Base-by-base conservation (phyloP, 1,140 invertebrate species). In the Zaprionus kolodkinae region DNA sequence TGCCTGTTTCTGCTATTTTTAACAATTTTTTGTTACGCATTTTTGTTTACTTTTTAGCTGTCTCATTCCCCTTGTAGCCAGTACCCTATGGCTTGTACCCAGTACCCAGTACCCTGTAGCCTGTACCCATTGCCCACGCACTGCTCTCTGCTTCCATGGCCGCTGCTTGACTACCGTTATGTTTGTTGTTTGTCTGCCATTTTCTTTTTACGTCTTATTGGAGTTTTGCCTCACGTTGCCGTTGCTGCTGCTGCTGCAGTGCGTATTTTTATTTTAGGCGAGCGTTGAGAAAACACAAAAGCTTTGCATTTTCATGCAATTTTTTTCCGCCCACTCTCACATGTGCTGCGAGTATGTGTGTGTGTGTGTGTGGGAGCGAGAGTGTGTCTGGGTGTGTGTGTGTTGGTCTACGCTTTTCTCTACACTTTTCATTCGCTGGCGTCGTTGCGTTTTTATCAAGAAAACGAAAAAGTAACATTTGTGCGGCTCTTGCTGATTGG, bases 361-460 rank as follows among this genome's bases (percentile, higher is more conserved):
- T n/a, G n/a, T 70, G 55, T 13, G 66, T 11, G 59, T 21, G 35
- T 43, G 68, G 63, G 75, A 66, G 71, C 52, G 68, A 59, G 65
- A 35, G 65, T 80, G 65, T 52, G 63, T 61, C 38, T 65, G 61
- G 70, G 72, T 61, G 38, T 56, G 45, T 69, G 38, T 65, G 64
- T 61, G 59, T 17, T 11, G 9, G 15, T 63, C 43, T 62, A 76
- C 80, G 79, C 65, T 84, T 74, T 86, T 73, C 76, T 71, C 84
- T 88, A 88, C 78, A 88, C 83, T 88, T 88, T 80, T 88, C 84
- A 87, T 87, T 87, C 84, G 84, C 74, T 83, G 84, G 52, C 56
- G 76, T 43, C 71, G 72, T 52, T 74, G 60, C 70, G 85, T 80
- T 78, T 64, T 76, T 79, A 84, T 87, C 77, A 87, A 87, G 84